Conservation (phyloP, 2,888 invertebrate genomes). For the Sclerodermus sp. region DNA sequence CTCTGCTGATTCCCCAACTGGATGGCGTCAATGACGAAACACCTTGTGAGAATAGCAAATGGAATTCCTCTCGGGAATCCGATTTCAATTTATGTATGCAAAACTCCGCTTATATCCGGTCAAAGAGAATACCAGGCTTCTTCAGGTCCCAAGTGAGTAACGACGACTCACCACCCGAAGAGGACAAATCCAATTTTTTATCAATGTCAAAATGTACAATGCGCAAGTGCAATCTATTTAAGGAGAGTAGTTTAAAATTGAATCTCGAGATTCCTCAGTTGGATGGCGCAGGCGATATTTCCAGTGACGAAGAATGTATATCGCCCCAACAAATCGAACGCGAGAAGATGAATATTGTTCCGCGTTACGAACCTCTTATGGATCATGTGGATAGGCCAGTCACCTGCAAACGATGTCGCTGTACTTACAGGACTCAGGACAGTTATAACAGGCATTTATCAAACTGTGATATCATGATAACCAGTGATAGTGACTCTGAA, state of each 20-base stretch:
- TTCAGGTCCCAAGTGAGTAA: slow-evolving; percentile 55
- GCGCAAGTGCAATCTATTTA: slow-evolving; percentile 12
- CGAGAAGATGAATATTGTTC: slow-evolving; percentile 15
- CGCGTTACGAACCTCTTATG: slow-evolving; percentile 41
- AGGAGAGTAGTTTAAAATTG: slow-evolving; percentile 25
- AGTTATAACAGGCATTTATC: slow-evolving; percentile 79
- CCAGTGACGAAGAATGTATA: slow-evolving; percentile 56
- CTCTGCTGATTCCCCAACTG: slow-evolving; percentile 64
- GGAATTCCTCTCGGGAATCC: slow-evolving; percentile 47
- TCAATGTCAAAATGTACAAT: slow-evolving; percentile 1
- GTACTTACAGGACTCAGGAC: slow-evolving; percentile 80
- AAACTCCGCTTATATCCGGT: slow-evolving; percentile 60
- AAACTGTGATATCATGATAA: slow-evolving; percentile 76
- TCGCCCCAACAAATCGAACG: slow-evolving; percentile 27
- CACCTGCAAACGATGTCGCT: slow-evolving; percentile 84
- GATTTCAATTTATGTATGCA: slow-evolving; percentile 56
- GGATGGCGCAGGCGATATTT: slow-evolving; percentile 71
- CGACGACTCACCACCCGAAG: slow-evolving; percentile 4
- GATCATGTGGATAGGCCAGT: slow-evolving; percentile 73
- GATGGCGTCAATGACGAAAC: slow-evolving; percentile 73
- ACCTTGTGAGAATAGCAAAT: slow-evolving; percentile 43
- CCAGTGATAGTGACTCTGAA: slow-evolving; percentile 82
- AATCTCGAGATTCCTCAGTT: slow-evolving; percentile 63
- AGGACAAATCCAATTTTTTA: background rate
- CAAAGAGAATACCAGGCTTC: slow-evolving; percentile 54